Base-by-base conservation (phyloP, 2,888 invertebrate species). In the Lithophane semibrunnea region DNA sequence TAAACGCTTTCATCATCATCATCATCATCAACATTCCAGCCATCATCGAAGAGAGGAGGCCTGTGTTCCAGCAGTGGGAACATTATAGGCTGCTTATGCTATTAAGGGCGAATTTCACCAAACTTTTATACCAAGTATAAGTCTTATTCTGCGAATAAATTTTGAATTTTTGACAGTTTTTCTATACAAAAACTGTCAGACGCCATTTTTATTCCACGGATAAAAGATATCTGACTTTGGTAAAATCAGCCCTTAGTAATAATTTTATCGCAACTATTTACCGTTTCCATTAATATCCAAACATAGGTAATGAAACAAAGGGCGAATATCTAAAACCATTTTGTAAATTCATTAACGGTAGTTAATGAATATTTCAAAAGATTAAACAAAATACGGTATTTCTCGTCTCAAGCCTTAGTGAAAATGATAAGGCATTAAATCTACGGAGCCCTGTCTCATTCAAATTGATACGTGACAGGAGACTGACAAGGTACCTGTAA, bases 281-380 rank as follows among this genome's bases (percentile, higher is more conserved):
- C 18, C 16, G 42, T 49, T 24, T 42, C 73, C 74, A 60, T 81
- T 80, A 29, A 29, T 29, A 86, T 73, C 75, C 54, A 60, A 49
- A 73, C 21, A 67, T 63, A 74, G 29, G 29, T 29, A 37, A 80
- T 67, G 47, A 79, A 88, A 88, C 86, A 85, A 87, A 86, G 87
- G 75, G 82, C 76, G 84, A 77, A 52, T 13, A 60, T 18, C 42
- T 83, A 76, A 81, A 87, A 85, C 75, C 85, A 37, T 73, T 85
- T 87, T 86, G 88, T 88, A 84, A 79, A 87, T 85, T 80, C 24
- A 63, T 90, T n/a, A n/a, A n/a, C n/a, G n/a, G n/a, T n/a, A n/a
- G n/a, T 88, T 82, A 76, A 87, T 78, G 87, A 85, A 88, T 89
- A 91, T 90, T 92, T 90, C 85, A 83, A 82, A 87, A 91, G 91